Base-by-base conservation (phyloP, 2,113 vertebrate species). In the Pseudopodoces humilis region DNA sequence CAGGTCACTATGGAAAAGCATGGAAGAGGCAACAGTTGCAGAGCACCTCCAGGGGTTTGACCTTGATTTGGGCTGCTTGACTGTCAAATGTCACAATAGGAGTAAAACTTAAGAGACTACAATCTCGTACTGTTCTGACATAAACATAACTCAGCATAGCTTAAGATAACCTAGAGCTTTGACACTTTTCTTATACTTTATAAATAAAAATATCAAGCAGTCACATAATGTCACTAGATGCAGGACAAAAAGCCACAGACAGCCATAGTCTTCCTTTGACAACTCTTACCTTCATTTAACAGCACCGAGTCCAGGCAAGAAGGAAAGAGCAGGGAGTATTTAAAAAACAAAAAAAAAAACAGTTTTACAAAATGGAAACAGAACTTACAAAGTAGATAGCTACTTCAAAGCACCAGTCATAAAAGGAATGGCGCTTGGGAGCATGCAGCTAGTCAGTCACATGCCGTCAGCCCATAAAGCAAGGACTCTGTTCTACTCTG, bases 371-470 rank as follows among this genome's bases (percentile, higher is more conserved):
- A 91, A 58, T 11, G 49, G 47, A 25, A 74, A 74, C 4, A 69
- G 52, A 87, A 90, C 76, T 71, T 23, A 64, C 50, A 12, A 43
- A 74, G 31, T 7, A 82, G 28, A 25, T 6, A 64, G 19, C 25
- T 43, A 39, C 33, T 70, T 59, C 63, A 63, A 68, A 79, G 31
- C 35, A 46, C 5, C 23, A 64, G 8, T 46, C 46, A 50, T 8
- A 83, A 83, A 77, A 52, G 31, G 52, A n/a, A 58, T 35, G 46
- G 74, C 2, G 0, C 30, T 35, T 0, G 0, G n/a, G 27, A 83
- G 59, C 25, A 30, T 39, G 30, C 23, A 90, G 30, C 39, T 35
- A 13, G n/a, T 33, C 47, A 55, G 35, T 9, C n/a, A 52, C 25
- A 75, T 0, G 0, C 14, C 63, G 43, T 17, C 25, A 15, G 50